Conservation (phyloP, 2,888 invertebrate species). For the Drosophila nr. perissopoda region DNA sequence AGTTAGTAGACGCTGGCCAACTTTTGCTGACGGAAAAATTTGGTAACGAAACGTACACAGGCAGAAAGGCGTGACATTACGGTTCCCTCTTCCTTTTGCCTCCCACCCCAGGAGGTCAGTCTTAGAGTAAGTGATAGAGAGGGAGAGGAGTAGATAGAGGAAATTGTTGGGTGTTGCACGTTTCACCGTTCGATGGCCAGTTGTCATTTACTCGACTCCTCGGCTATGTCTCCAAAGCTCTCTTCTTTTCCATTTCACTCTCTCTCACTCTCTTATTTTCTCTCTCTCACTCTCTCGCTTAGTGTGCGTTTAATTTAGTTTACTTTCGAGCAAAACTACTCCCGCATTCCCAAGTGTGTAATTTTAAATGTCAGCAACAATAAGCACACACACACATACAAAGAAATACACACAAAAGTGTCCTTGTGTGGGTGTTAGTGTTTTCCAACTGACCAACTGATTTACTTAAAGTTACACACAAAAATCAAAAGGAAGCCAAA, state of each 20-base stretch:
- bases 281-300: not conserved
- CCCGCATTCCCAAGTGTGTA: slow-evolving; percentile 75
- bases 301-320: slow-evolving; percentile 73
- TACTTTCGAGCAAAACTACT: slow-evolving; percentile 71
- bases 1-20: slow-evolving; percentile 51
- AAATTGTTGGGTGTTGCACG: slow-evolving; percentile 46
- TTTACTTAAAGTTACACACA: slow-evolving; percentile 53
- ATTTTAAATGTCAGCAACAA: slow-evolving; percentile 79
- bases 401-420: slow-evolving; percentile 8
- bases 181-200: slow-evolving; percentile 59
- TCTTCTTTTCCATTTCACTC: not conserved
- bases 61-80: slow-evolving; percentile 17
- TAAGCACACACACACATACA: slow-evolving; percentile 47
- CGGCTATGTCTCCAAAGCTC: not conserved
- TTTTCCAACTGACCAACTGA: slow-evolving; percentile 35
- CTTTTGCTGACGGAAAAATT: slow-evolving; percentile 58
- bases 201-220: slow-evolving; percentile 54
- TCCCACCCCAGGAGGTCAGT: slow-evolving; percentile 8
- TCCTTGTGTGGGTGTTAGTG: slow-evolving; percentile 7
- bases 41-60: slow-evolving; percentile 39
- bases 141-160: not conserved
- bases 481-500: not conserved
- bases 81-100: not conserved
- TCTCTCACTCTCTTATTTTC: not conserved
- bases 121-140: not conserved